A percentile compares a stretch with the other conserved stretches of the same genome.
Conservation (phyloP, 1,140 invertebrate species). For the Cydia strobilella region DNA sequence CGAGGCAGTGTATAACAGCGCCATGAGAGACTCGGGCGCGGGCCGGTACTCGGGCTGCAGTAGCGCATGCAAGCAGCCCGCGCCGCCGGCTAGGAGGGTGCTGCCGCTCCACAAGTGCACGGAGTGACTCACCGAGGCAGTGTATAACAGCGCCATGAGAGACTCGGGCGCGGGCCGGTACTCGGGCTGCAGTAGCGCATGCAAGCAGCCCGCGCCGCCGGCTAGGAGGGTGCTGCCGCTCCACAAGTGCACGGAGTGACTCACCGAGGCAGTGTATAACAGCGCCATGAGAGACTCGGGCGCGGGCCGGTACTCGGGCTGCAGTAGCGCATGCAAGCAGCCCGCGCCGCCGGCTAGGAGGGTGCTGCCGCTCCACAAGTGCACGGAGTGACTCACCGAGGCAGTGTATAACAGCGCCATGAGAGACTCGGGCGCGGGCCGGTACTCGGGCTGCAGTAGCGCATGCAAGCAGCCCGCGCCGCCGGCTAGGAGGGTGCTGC, state of each 20-base stretch:
- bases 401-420: constrained; percentile 45
- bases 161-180: constrained; percentile 45
- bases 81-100: constrained; percentile 52
- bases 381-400: constrained; percentile 37
- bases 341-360: constrained; percentile 51
- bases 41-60: constrained; percentile 43
- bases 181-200: constrained; percentile 45
- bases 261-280: constrained; percentile 49
- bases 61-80: constrained; percentile 50
- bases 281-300: constrained; percentile 39
- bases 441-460: constrained; percentile 45
- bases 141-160: constrained; percentile 40
- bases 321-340: constrained; percentile 48
- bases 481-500: constrained; percentile 50
- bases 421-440: constrained; percentile 41
- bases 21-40: constrained; percentile 40
- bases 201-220: constrained; percentile 53
- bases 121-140: constrained; percentile 45
- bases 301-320: constrained; percentile 45
- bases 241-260: constrained; percentile 39
- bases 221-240: constrained; percentile 50
- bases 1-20: constrained; percentile 46
- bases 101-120: constrained; percentile 47
- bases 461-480: constrained; percentile 51
- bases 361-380: constrained; percentile 52